Percentiles rank a stretch among this genome's conserved stretches.
Conservation (phyloP, 1,140 invertebrate species). For the Pachyrhynchus sulphureomaculatus region DNA sequence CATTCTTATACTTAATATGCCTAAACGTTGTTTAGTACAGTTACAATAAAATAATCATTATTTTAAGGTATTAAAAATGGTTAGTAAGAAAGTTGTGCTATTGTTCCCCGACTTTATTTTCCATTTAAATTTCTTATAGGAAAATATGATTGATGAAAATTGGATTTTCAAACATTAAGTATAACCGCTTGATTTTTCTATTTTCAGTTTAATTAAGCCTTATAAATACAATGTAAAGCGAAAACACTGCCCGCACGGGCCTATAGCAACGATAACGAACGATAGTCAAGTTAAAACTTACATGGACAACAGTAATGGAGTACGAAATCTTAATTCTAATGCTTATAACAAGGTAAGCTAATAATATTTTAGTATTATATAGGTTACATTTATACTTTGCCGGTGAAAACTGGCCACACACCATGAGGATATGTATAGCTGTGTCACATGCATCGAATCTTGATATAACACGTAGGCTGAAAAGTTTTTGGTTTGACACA, state of each 20-base stretch:
- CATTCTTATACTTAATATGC: too few species aligned
- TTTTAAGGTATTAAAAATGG: too few species aligned
- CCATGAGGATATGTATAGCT: too few species aligned
- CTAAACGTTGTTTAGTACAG: too few species aligned
- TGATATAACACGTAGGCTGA: not conserved
- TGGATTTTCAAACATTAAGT: too few species aligned
- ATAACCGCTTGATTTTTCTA: too few species aligned
- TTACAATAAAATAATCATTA: too few species aligned
- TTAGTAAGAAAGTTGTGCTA: too few species aligned
- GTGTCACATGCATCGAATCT: not conserved
- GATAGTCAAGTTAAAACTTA: conserved; percentile 87
- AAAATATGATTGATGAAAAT: too few species aligned
- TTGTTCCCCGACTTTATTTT: too few species aligned
- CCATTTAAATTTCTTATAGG: too few species aligned
- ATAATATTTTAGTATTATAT: not conserved
- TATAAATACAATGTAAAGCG: conserved; percentile 54
- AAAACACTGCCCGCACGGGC: conserved; percentile 49
- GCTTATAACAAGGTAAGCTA: conserved; percentile 86
- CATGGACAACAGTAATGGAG: conserved; percentile 92
- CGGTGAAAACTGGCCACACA: not conserved
- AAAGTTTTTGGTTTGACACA: too few species aligned
- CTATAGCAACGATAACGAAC: conserved; percentile 54
- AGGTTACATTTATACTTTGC: not conserved
- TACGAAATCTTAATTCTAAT: conserved; percentile 77
- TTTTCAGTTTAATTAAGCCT: conserved; percentile 55